phyloP scores from a whole-genome alignment of 2,888 invertebrate species.

The Ethmia dodecea region DNA sequence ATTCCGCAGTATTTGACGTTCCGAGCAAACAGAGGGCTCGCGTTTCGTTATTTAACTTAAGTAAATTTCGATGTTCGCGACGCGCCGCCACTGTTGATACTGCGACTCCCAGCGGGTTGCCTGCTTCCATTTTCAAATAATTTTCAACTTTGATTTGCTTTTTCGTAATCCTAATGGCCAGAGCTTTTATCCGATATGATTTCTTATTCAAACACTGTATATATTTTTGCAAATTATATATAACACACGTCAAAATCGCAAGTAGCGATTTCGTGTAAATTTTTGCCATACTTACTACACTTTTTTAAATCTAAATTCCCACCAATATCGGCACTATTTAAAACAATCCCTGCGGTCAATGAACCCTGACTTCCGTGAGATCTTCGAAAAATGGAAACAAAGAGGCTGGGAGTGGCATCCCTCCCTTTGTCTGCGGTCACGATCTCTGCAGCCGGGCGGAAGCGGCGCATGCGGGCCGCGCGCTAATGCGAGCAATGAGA shows the following conservation, averaged over 20 bases:
- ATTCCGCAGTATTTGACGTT: slow-evolving; percentile 58
- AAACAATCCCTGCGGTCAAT: slow-evolving; percentile 1
- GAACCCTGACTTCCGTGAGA: slow-evolving; percentile 12
- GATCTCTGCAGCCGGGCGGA: slow-evolving; percentile 12
- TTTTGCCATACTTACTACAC: no score
- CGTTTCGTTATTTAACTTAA: slow-evolving; percentile 75
- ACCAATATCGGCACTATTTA: no score
- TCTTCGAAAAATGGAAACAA: slow-evolving; percentile 12
- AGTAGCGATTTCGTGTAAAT: no score
- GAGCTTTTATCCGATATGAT: no score
- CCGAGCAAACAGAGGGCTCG: slow-evolving; percentile 69
- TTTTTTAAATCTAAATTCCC: no score
- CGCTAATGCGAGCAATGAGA: slow-evolving; percentile 10
- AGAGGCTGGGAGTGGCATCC: slow-evolving; percentile 2
- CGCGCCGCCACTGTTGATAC: slow-evolving; percentile 52
- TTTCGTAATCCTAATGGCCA: slow-evolving; percentile 33
- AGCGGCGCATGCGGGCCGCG: slow-evolving; percentile 23
- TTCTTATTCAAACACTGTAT: no score
- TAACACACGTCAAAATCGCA: no score
- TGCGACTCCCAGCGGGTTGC: slow-evolving; percentile 33
- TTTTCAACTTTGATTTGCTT: slow-evolving; percentile 38
- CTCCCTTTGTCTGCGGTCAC: slow-evolving; percentile 19
- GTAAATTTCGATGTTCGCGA: slow-evolving; percentile 74
- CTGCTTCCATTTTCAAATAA: slow-evolving; percentile 45
- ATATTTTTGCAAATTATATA: no score